phyloP scores from a whole-genome alignment of 1,140 invertebrate genomes.

The Lasioglossum baleicum region DNA sequence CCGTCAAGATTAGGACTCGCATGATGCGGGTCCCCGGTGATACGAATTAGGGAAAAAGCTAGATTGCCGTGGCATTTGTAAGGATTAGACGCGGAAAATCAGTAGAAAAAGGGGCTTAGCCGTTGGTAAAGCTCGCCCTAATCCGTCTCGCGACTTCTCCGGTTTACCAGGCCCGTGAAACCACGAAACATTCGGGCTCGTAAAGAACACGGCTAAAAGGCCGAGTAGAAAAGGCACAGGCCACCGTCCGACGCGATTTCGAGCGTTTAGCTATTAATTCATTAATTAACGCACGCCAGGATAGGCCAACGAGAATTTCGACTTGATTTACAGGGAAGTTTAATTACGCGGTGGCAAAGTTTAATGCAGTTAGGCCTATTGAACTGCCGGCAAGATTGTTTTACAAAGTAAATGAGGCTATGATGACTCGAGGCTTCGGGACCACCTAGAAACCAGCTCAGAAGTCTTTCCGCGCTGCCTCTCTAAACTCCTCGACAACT shows the following conservation, averaged over 20 bases:
- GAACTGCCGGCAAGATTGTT: conserved; percentile 75
- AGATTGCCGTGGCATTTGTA: conserved; percentile 59
- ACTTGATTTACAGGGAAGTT: conserved; percentile 60
- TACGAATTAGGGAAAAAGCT: conserved; percentile 62
- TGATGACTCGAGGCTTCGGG: conserved; percentile 76
- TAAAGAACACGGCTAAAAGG: too few species aligned
- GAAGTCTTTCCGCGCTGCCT: conserved; percentile 48
- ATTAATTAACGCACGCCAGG: conserved; percentile 31
- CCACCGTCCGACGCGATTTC: background rate
- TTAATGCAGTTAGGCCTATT: conserved; percentile 75
- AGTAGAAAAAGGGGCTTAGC: conserved; percentile 52
- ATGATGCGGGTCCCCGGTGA: conserved; percentile 59
- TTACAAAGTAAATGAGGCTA: conserved; percentile 78
- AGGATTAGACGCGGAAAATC: conserved; percentile 63
- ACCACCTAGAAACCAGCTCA: conserved; percentile 71
- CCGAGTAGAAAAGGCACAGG: background rate
- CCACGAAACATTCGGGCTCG: background rate
- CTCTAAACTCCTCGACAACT: conserved; percentile 57
- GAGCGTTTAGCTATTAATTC: background rate
- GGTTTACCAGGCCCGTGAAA: background rate
- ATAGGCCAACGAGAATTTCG: background rate
- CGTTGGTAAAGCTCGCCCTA: conserved; percentile 49
- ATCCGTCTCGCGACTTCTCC: conserved; percentile 52
- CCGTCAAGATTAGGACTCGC: conserved; percentile 59
- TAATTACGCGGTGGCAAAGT: conserved; percentile 71